Percentiles rank a stretch among this genome's conserved stretches.
Evolutionary conservation across 2,797 vertebrate genomes (phyloP).

Genomic region (Somateria mollissima): DNA sequence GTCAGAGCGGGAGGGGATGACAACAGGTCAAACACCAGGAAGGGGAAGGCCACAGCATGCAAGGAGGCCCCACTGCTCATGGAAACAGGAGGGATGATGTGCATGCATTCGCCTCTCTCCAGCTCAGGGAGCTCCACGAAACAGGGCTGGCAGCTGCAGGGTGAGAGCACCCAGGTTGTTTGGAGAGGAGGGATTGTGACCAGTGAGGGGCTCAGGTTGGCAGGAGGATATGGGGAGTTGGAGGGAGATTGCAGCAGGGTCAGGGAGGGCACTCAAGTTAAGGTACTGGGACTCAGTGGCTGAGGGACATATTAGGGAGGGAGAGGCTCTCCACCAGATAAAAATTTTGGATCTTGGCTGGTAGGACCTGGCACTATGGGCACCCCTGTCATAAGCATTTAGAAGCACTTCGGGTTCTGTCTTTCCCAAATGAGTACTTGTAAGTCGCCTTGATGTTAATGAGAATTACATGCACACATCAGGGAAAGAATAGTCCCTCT

Average conservation of each 20-base stretch:
- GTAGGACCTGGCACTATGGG: constrained; percentile 12
- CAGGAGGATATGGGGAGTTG: background rate
- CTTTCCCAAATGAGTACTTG: constrained; percentile 57
- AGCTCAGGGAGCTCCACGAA: rapidly evolving
- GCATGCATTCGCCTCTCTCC: rapidly evolving
- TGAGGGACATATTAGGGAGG: background rate
- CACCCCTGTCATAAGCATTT: constrained; percentile 49
- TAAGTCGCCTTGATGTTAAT: constrained; percentile 67
- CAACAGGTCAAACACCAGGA: background rate
- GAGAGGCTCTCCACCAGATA: background rate
- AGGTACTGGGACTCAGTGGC: background rate
- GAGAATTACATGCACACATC: constrained; percentile 59
- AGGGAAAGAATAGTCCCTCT: constrained; percentile 67
- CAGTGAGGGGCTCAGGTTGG: background rate
- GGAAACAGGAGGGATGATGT: background rate
- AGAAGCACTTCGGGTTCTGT: constrained; percentile 41
- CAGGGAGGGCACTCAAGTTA: background rate
- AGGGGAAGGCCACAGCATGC: rapidly evolving
- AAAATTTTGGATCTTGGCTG: background rate
- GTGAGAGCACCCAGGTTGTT: background rate
- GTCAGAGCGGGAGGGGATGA: background rate
- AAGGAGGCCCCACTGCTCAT: background rate
- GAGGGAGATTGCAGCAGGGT: background rate
- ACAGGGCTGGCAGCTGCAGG: background rate
- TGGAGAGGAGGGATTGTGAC: background rate